Base-by-base conservation (phyloP, 2,113 vertebrate species). In the Anhinga anhinga region DNA sequence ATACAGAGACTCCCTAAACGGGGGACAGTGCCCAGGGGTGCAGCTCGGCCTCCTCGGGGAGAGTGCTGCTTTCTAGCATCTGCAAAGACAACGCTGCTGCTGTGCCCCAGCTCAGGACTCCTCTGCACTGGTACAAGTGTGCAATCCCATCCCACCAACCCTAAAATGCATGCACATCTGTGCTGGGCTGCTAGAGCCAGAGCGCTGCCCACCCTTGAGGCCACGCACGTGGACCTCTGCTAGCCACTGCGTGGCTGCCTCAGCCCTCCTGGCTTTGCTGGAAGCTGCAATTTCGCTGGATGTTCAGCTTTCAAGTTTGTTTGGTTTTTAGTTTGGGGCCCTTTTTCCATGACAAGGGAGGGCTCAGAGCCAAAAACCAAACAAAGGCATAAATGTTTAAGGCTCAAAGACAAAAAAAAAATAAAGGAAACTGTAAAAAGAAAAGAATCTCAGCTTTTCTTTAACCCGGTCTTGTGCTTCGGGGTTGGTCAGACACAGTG, bases 351-450 rank as follows among this genome's bases (percentile, higher is more conserved):
- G 71, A 61, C 44, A 14, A 30, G 63, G 23, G 13, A 86, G 52
- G 34, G 36, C 56, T 78, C 74, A 13, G 52, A 53, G 55, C 78
- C 1, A 1, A 36, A 87, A 85, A 38, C 70, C 85, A 95, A 95
- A 93, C 85, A 93, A 65, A 93, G 12, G 22, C 32, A 9, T 13
- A 13, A 86, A 66, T 78, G 77, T 89, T 95, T 86, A 82, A 84
- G 49, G 45, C 50, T 87, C 27, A 29, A 53, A 86, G 50, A 44
- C 12, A 5, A 63, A 90, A 65, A 44, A 83, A 25, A 81, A 96
- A 94, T 74, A 86, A 77, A 95, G 59, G 81, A 88, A 94, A 65
- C 6, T 2, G 19, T 10, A 5, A 50, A 23, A 25, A 47, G 20
- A 47, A 45, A 42, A 42, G 13, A 42, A 45, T 6, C 14, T 32